A percentile compares a stretch with the other conserved stretches of the same genome.
phyloP scores from a whole-genome alignment of 2,797 vertebrate genomes.

The Steatocranus sp. region DNA sequence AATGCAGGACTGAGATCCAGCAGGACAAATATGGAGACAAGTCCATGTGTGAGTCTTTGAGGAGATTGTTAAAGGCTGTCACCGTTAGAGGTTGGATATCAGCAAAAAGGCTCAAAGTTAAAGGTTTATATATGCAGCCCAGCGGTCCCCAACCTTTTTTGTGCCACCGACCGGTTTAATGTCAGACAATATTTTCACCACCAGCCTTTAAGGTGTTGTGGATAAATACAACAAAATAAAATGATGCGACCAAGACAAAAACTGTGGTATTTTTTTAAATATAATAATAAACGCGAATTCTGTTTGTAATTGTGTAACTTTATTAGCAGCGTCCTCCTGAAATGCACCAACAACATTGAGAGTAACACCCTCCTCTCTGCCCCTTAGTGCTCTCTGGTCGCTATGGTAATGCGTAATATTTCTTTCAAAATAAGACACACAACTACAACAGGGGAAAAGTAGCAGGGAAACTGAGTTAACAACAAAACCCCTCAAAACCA shows the following conservation, averaged over 20 bases:
- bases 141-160: fast-evolving
- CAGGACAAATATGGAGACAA: neutral
- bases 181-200: neutral
- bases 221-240: neutral
- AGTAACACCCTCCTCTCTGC: fast-evolving
- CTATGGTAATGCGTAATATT: fast-evolving
- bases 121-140: neutral
- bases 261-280: neutral
- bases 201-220: neutral
- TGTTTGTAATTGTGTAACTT: neutral
- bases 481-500: neutral
- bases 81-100: fast-evolving
- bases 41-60: neutral
- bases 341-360: fast-evolving
- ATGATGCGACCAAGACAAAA: fast-evolving
- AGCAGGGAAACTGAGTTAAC: fast-evolving
- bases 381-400: neutral
- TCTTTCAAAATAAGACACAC: fast-evolving
- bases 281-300: neutral
- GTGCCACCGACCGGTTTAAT: fast-evolving
- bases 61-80: neutral
- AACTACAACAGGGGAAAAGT: neutral
- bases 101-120: neutral
- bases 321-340: neutral
- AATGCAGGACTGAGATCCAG: neutral